Percentiles rank a stretch among this genome's conserved stretches.
Evolutionary conservation across 2,113 vertebrate species (phyloP).

Genomic region (Rostratula benghalensis): DNA sequence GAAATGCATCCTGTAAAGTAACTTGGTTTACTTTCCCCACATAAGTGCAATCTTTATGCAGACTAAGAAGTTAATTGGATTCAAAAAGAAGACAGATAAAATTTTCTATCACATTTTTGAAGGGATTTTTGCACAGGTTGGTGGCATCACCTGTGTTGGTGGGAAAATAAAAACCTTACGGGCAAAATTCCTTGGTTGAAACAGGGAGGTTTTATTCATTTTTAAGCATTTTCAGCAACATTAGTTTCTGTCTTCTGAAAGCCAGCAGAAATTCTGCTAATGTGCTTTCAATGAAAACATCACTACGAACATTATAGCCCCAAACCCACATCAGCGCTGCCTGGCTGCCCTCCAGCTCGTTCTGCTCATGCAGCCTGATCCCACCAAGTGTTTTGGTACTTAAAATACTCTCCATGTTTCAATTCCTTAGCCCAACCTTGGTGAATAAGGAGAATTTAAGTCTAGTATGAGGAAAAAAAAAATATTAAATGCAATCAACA

Average conservation of each 20-base stretch:
- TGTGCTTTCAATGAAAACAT: not conserved
- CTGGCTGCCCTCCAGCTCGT: not conserved
- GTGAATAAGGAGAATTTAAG: not conserved
- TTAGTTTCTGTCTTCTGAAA: not conserved
- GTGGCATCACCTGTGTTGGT: not conserved
- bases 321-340: not conserved
- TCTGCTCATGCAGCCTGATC: not conserved
- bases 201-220: not conserved
- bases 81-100: not conserved
- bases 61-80: not conserved
- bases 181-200: not conserved
- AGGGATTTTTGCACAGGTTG: not conserved
- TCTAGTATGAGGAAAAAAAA: not conserved
- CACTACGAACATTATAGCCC: not conserved
- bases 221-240: not conserved
- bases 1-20: not conserved
- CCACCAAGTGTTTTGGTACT: not conserved
- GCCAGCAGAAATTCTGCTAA: not conserved
- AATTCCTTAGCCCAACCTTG: not conserved
- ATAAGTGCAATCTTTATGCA: not conserved
- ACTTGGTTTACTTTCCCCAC: fast-evolving
- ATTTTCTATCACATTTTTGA: not conserved
- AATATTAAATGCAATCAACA: not conserved
- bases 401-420: not conserved
- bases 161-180: not conserved